These are phyloP conservation scores for Chloropsis hardwickii DNA, from an alignment of 2,113 vertebrate genomes.

Conservation along the genomic window DNA sequence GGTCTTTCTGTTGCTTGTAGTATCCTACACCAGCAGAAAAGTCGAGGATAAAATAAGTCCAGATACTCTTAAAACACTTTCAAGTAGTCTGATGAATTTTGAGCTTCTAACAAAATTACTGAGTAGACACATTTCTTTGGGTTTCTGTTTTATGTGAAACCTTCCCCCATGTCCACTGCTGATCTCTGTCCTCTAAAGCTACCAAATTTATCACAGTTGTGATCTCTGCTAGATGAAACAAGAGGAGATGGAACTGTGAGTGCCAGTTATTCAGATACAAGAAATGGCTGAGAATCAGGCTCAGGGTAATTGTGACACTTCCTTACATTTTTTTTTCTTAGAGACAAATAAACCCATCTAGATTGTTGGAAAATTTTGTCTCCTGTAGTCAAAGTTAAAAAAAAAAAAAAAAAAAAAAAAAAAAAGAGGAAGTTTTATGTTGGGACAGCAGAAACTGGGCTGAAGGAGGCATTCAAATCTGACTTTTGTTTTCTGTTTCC, in stretches of 20 bases:
- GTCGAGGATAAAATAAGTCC: not conserved
- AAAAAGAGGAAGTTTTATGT: not conserved
- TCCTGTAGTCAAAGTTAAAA: not conserved
- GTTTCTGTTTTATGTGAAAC: not conserved
- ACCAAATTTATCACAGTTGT: not conserved
- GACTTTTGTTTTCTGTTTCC: not conserved
- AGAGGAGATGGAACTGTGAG: not conserved
- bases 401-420: too few relatives aligned
- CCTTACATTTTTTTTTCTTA: constrained; percentile 37
- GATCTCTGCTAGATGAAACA: not conserved
- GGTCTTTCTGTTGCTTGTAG: not conserved
- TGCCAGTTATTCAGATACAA: not conserved
- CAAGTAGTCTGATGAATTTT: not conserved
- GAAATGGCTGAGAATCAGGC: not conserved
- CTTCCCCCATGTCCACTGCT: not conserved
- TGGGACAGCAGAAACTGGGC: not conserved
- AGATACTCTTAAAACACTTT: not conserved
- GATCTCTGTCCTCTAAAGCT: not conserved
- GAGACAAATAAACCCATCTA: constrained; percentile 28
- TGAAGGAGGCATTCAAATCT: constrained; percentile 5
- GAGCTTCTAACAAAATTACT: not conserved
- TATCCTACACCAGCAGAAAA: not conserved
- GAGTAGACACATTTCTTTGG: not conserved
- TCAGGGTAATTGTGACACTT: not conserved
- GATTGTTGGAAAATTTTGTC: not conserved